Evolutionary conservation across 2,797 vertebrate species (phyloP).

Genomic region (Malacoraja senta): DNA sequence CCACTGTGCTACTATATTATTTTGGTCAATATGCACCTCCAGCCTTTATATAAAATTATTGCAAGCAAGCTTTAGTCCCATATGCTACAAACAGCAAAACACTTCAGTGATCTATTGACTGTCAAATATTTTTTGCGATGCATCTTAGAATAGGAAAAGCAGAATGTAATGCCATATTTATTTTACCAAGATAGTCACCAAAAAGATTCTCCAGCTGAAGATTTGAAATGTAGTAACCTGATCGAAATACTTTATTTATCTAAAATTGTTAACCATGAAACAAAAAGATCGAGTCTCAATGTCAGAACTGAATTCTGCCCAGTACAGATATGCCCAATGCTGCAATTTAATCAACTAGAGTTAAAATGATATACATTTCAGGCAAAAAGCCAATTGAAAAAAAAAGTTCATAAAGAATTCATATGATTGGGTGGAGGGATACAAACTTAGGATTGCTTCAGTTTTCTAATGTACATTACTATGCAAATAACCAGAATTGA

Average conservation of each 20-base stretch:
- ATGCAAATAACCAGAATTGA: not conserved
- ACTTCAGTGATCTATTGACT: not conserved
- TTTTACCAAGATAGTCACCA: not conserved
- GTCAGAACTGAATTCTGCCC: not conserved
- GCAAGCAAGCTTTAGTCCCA: not conserved
- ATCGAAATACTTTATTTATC: not conserved
- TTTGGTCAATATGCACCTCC: too few relatives aligned
- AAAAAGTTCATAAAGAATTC: not conserved
- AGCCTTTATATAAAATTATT: not conserved
- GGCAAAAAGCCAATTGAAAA: not conserved
- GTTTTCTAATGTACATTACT: not conserved
- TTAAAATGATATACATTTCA: not conserved
- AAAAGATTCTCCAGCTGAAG: not conserved
- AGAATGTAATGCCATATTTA: not conserved
- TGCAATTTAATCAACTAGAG: not conserved
- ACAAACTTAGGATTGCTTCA: not conserved
- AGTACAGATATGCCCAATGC: not conserved
- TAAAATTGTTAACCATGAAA: not conserved
- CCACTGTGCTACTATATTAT: too few relatives aligned
- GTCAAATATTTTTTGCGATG: not conserved
- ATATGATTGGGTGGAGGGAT: not conserved
- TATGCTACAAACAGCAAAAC: not conserved
- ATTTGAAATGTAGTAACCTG: not conserved
- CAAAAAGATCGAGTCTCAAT: not conserved
- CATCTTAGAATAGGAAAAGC: not conserved